Percentiles rank a stretch among this genome's conserved stretches.
Conservation (phyloP, 2,888 invertebrate genomes). For the Dryocosmus kuriphilus region DNA sequence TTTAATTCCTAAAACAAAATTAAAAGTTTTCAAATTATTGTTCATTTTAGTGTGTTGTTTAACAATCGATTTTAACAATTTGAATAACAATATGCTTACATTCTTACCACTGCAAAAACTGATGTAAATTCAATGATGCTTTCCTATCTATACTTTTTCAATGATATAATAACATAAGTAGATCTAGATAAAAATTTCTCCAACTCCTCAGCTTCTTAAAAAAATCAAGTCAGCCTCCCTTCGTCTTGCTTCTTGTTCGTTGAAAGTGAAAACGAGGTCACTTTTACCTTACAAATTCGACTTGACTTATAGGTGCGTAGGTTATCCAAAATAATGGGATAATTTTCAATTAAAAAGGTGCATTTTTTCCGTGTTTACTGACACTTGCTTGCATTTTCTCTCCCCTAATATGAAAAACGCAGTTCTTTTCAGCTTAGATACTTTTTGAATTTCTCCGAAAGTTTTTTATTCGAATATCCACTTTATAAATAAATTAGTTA, state of each 20-base stretch:
- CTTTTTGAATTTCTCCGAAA: slow-evolving; percentile 20
- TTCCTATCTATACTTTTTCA: slow-evolving; percentile 30
- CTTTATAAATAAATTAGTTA: not conserved
- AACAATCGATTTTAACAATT: not conserved
- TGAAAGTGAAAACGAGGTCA: slow-evolving; percentile 73
- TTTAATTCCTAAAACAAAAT: not conserved
- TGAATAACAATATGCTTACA: slow-evolving; percentile 61
- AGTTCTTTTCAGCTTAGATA: slow-evolving; percentile 49
- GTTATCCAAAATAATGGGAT: not conserved
- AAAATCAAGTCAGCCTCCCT: slow-evolving; percentile 60
- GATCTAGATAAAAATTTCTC: slow-evolving; percentile 24
- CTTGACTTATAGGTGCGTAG: not conserved
- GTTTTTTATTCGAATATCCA: not conserved
- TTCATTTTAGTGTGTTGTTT: not conserved
- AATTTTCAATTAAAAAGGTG: not conserved
- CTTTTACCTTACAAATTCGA: slow-evolving; percentile 59
- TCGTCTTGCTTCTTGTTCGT: slow-evolving; percentile 75
- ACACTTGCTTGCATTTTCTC: not conserved
- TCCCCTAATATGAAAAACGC: no score
- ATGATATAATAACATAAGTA: slow-evolving; percentile 18
- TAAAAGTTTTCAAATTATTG: not conserved
- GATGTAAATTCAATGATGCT: slow-evolving; percentile 34
- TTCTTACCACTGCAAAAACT: slow-evolving; percentile 40
- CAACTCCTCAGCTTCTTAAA: slow-evolving; percentile 45
- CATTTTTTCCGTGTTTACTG: not conserved